phyloP scores from a whole-genome alignment of 2,888 invertebrate species.

The Tiliacea aurago region DNA sequence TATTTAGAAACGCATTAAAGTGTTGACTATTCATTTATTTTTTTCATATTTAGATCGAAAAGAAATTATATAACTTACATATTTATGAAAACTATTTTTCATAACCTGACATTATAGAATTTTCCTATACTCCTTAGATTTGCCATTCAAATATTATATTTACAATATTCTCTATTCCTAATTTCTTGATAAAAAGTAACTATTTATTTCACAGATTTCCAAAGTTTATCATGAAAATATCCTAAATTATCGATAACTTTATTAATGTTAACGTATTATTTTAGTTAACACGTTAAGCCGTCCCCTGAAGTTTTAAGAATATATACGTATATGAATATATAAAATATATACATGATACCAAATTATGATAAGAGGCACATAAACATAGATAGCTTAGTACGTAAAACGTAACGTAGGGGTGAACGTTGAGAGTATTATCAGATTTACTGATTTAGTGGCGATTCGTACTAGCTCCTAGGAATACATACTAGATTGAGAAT shows the following conservation, averaged over 20 bases:
- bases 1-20: constrained; percentile 53
- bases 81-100: constrained; percentile 48
- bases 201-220: constrained; percentile 43
- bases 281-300: constrained; percentile 84
- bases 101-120: constrained; percentile 23
- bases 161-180: constrained; percentile 61
- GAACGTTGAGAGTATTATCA: constrained; percentile 31
- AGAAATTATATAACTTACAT: constrained; percentile 8
- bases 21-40: constrained; percentile 51
- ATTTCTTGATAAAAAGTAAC: constrained; percentile 41
- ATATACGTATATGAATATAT: constrained; percentile 74
- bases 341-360: constrained; percentile 66
- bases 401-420: constrained; percentile 62
- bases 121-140: constrained; percentile 27
- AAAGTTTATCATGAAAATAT: constrained; percentile 45
- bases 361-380: constrained; percentile 65
- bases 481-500: constrained; percentile 24
- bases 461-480: constrained; percentile 27
- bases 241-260: constrained; percentile 66
- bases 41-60: constrained; percentile 38
- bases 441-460: constrained; percentile 29
- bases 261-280: constrained; percentile 71
- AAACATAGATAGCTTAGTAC: constrained; percentile 62
- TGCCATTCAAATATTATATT: constrained; percentile 37
- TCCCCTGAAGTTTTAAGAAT: constrained; percentile 86